phyloP scores from a whole-genome alignment of 2,113 vertebrate species.

The Leptocoma aspasia region DNA sequence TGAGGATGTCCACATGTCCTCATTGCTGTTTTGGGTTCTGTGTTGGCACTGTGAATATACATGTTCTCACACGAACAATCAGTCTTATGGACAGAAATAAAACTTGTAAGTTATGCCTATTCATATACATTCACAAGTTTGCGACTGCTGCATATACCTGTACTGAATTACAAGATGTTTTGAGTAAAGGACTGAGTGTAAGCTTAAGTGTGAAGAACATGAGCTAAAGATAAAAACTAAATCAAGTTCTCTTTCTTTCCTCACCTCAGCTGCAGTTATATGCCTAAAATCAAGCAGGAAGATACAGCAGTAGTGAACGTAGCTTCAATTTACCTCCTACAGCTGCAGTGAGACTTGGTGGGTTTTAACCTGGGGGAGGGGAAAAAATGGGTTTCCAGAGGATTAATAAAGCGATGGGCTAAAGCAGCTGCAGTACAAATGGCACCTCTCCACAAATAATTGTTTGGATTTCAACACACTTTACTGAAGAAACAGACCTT shows the following conservation, averaged over 20 bases:
- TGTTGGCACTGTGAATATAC: neutral
- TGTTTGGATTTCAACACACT: neutral
- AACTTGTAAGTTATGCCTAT: neutral
- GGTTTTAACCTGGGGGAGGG: neutral
- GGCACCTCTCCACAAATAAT: neutral
- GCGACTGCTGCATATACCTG: neutral
- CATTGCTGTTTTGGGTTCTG: neutral
- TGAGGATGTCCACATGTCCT: rapidly evolving
- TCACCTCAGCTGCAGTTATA: neutral
- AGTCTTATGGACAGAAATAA: neutral
- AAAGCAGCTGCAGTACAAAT: slow-evolving; percentile 9
- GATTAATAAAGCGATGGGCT: neutral
- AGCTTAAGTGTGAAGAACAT: neutral
- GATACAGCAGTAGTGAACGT: neutral
- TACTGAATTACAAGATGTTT: neutral
- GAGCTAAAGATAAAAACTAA: neutral
- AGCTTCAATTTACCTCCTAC: neutral
- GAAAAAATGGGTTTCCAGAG: slow-evolving; percentile 17
- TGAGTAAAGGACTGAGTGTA: neutral
- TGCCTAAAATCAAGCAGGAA: neutral
- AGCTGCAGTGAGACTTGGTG: neutral
- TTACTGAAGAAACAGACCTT: neutral
- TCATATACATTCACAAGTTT: neutral
- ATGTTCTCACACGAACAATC: rapidly evolving
- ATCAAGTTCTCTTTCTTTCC: neutral